Conservation (phyloP, 2,797 vertebrate species). For the Rallus crepitans region DNA sequence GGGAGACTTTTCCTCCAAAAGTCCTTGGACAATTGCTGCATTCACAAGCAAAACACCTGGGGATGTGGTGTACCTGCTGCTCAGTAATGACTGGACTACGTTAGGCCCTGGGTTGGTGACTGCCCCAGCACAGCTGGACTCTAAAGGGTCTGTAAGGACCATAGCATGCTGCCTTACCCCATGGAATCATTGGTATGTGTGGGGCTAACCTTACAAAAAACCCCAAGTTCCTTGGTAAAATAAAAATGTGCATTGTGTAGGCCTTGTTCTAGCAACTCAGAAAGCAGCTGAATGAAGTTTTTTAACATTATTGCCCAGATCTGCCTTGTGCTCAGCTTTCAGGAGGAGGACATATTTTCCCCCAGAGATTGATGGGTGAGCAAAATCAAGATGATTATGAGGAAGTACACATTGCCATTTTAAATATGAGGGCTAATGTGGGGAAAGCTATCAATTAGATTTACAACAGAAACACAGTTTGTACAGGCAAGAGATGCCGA, state of each 20-base stretch:
- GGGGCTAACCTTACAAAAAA: neutral
- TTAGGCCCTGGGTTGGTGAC: neutral
- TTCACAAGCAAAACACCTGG: neutral
- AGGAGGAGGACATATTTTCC: neutral
- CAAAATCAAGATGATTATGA: neutral
- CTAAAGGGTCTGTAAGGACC: neutral
- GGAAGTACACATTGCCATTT: neutral
- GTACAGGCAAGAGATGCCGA: neutral
- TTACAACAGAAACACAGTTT: slow-evolving; percentile 1
- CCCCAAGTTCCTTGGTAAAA: neutral
- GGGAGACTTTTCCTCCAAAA: neutral
- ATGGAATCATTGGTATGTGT: neutral
- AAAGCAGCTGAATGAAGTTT: neutral
- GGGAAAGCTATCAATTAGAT: neutral
- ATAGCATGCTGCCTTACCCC: neutral
- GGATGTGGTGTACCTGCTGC: neutral
- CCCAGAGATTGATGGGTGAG: neutral
- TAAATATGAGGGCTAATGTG: neutral
- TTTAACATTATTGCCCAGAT: neutral
- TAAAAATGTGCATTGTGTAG: neutral
- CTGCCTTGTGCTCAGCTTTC: neutral
- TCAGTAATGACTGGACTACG: neutral
- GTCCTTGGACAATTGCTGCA: neutral
- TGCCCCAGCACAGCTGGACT: neutral
- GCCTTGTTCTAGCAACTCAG: neutral